Evolutionary conservation across 2,797 vertebrate species (phyloP), one percentile per base, ranked within the genome.

Genomic region (Crenuchus spilurus): DNA sequence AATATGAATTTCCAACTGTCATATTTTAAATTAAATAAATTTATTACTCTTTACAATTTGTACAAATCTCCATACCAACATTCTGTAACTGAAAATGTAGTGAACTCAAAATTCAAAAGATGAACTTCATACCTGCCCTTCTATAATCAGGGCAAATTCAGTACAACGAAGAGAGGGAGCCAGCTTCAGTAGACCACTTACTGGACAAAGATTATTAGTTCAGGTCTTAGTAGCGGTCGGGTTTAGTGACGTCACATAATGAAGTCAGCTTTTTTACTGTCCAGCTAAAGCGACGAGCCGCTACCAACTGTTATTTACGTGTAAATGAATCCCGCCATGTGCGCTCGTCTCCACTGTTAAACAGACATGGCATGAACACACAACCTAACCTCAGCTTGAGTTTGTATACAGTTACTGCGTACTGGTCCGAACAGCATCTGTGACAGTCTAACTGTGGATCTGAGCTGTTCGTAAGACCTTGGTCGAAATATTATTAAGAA

Each of bases 321-420:
- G 95, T 89, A 94, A 98, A 96, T 97, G 92, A 95, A 94, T 91
- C 90, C 90, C 85, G 88, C 90, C 87, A 91, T 92, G 90, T 91
- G 82, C 82, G 86, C 88, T 90, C 88, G 92, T 91, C 90, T 90
- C 90, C 91, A 91, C 88, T 84, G 90, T 88, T 60, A 71, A 71
- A 58, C 33, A 24, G 28, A 24, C 18, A 44, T 48, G 64, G 20
- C 55, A 51, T 42, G 33, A 57, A 70, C 52, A 70, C 33, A 67
- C 24, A 49, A 55, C 22, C 33, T 31, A 61, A 51, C 52, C 18
- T 48, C 28, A 11, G 44, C 42, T 48, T 39, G 14, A 33, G 51
- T 67, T 55, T 39, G 18, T 44, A 70, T 60, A 14, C 60, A 33
- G 54, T 60, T 26, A 35, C 20, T 33, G 44, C 8, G 14, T 33